Evolutionary conservation across 2,113 vertebrate genomes (phyloP).

Genomic region (Calidris pugnax): DNA sequence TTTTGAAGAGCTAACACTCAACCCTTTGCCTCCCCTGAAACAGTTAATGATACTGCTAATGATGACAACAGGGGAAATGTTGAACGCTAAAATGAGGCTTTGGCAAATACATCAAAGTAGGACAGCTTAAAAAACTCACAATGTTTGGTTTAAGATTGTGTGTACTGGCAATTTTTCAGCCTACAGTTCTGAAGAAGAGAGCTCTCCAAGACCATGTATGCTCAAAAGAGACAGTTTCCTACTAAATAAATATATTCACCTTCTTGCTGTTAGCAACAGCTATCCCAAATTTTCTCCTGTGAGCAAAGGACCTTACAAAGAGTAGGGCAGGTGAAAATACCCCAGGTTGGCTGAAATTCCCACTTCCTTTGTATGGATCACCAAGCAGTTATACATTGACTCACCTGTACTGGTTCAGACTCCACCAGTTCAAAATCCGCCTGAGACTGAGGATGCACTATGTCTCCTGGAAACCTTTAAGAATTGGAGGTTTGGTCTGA

Average conservation of each 20-base stretch:
- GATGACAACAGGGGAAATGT: background rate
- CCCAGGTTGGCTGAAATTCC: background rate
- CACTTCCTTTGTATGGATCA: background rate
- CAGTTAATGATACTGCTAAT: background rate
- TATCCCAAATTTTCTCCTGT: background rate
- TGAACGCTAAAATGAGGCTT: background rate
- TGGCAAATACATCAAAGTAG: background rate
- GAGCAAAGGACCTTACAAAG: background rate
- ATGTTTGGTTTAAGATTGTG: background rate
- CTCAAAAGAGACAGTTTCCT: background rate
- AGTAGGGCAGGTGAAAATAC: background rate
- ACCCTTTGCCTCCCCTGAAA: background rate
- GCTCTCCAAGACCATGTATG: background rate
- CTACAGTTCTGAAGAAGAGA: background rate
- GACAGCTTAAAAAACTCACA: background rate
- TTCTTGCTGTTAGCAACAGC: background rate
- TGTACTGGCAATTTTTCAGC: background rate
- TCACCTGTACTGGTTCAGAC: background rate
- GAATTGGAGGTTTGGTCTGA: background rate
- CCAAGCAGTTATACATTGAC: background rate
- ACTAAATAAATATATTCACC: background rate
- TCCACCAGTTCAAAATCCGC: background rate
- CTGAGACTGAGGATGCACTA: background rate
- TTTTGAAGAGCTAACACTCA: background rate
- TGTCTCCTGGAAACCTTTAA: background rate